These are phyloP conservation scores for Limenitis arthemis DNA, from an alignment of 2,888 invertebrate species.

Conservation along the genomic window DNA sequence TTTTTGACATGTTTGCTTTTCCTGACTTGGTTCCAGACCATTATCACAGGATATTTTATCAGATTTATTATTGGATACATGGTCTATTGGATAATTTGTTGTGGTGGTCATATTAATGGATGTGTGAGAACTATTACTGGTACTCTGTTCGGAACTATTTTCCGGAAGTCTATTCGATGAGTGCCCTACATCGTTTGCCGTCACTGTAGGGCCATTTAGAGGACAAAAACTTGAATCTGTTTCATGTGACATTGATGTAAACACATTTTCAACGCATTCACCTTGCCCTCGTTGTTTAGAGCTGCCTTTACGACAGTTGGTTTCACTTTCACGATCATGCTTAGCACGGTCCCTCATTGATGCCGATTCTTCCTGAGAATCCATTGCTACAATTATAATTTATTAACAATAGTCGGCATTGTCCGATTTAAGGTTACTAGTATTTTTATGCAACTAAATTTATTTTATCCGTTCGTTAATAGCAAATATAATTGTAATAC, in stretches of 20 bases:
- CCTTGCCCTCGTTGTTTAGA: conserved; percentile 36
- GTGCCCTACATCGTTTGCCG: conserved; percentile 34
- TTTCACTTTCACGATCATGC: conserved; percentile 42
- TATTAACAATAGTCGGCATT: conserved; percentile 53
- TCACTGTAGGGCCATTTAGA: conserved; percentile 38
- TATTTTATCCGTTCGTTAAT: neutral
- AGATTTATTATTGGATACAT: conserved; percentile 37
- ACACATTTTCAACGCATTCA: conserved; percentile 45
- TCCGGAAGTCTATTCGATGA: conserved; percentile 31
- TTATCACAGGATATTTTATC: conserved; percentile 38
- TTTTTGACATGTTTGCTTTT: conserved; percentile 40
- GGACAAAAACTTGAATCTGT: conserved; percentile 37
- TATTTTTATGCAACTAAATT: conserved; percentile 4
- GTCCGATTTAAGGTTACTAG: conserved; percentile 53
- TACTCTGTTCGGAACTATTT: conserved; percentile 32
- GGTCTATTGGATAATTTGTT: conserved; percentile 31
- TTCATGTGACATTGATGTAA: conserved; percentile 47
- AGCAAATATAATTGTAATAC: neutral
- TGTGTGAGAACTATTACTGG: conserved; percentile 30
- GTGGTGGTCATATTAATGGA: conserved; percentile 34
- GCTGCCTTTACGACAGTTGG: conserved; percentile 35
- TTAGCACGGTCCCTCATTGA: conserved; percentile 39
- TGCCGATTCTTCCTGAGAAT: conserved; percentile 45
- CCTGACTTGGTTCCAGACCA: conserved; percentile 33
- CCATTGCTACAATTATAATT: conserved; percentile 51